Percentiles rank a stretch among this genome's conserved stretches.
Conservation (phyloP, 2,888 invertebrate species). For the Oligia latruncula region DNA sequence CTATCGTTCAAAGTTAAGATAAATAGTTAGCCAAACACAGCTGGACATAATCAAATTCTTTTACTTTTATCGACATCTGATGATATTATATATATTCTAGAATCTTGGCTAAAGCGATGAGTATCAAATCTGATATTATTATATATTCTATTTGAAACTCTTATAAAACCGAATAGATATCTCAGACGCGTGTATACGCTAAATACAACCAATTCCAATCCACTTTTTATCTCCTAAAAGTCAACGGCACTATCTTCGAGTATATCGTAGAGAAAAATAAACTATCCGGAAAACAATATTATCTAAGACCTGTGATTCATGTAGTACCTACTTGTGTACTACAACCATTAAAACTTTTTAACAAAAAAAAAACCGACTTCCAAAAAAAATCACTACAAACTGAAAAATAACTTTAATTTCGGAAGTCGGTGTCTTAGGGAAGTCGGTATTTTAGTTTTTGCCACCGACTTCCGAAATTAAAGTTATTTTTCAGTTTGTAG, state of each 20-base stretch:
- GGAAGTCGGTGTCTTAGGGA: too few relatives aligned
- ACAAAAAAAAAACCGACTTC: too few relatives aligned
- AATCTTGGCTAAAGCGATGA: background rate
- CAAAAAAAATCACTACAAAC: too few relatives aligned
- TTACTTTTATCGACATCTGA: background rate
- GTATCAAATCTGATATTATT: too few relatives aligned
- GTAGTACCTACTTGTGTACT: background rate
- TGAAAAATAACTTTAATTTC: too few relatives aligned
- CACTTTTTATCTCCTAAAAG: conserved; percentile 9
- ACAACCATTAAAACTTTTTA: too few relatives aligned
- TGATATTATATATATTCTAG: background rate
- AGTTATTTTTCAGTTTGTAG: too few relatives aligned
- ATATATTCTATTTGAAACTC: background rate
- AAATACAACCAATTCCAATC: conserved; percentile 8
- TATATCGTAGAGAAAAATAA: conserved; percentile 16
- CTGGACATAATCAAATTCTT: background rate
- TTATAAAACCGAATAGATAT: background rate
- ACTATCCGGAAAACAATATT: conserved; percentile 1
- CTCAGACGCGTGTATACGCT: background rate
- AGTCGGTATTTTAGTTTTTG: too few relatives aligned
- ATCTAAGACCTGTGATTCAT: conserved; percentile 2
- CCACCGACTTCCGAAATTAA: too few relatives aligned
- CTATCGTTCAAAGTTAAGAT: background rate
- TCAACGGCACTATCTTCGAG: conserved; percentile 1
- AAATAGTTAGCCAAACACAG: too few relatives aligned